A percentile compares a stretch with the other conserved stretches of the same genome.
Conservation (phyloP, 2,888 invertebrate genomes). For the Athalia cordata region DNA sequence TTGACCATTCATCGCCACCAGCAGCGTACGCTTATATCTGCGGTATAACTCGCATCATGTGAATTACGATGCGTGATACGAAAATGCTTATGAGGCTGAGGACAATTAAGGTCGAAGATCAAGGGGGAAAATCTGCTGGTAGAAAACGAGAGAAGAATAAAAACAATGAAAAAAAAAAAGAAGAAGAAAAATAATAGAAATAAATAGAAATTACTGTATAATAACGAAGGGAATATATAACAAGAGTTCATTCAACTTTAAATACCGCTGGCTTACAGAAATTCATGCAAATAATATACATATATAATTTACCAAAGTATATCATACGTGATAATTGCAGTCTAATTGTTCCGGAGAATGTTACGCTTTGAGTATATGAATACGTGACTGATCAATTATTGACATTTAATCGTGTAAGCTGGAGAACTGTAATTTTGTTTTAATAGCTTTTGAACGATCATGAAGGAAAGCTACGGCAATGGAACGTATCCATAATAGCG, state of each 20-base stretch:
- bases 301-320: not conserved
- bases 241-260: not conserved
- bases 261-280: too few species aligned
- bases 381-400: too few species aligned
- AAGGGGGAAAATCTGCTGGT: not conserved
- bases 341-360: not conserved
- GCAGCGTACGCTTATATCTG: not conserved
- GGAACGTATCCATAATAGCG: not conserved
- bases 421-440: constrained; percentile 8
- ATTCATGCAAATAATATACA: too few species aligned
- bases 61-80: not conserved
- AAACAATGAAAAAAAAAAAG: too few species aligned
- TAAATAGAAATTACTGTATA: too few species aligned
- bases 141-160: not conserved
- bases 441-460: not conserved
- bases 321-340: constrained; percentile 1
- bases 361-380: not conserved
- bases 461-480: constrained; percentile 1
- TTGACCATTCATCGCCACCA: too few species aligned
- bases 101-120: constrained; percentile 25
- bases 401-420: not conserved
- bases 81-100: constrained; percentile 6
- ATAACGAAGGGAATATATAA: too few species aligned
- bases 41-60: not conserved
- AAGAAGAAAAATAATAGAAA: too few species aligned